Base-by-base conservation (phyloP, 30 jellyfish, hydroid and myxozoan genomes). In the Pseudorhiza aurosa region DNA sequence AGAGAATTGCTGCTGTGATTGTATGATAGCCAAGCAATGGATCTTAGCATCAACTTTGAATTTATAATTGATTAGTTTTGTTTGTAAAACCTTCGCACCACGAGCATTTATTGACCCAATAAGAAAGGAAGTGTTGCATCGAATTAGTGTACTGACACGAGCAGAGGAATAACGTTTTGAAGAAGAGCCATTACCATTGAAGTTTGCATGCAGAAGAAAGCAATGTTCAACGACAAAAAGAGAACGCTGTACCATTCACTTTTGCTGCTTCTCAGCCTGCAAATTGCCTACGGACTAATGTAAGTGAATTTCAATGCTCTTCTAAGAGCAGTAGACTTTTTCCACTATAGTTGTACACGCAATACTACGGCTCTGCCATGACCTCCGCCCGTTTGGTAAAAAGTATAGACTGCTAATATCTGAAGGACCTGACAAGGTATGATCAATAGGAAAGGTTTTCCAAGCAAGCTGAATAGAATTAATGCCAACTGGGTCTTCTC, bases 1-100 rank as follows among this genome's bases (percentile, higher is more conserved):
- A 44, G 55, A 24, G 75, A 65, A 40, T 58, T 35, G 18, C 91
- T 53, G 77, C 91, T 80, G 91, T 14, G 84, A 53, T 22, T 17
- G 50, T 50, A 21, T n/a, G 30, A 40, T 37, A 24, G 22, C 19
- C 29, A 65, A 65, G 77, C 77, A 53, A 57, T 46, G 77, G 55
- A 55, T 44, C 84, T 58, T 40, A 60, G 27, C 74, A 59, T 44
- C 81, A 28, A 42, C 33, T 80, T 80, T 65, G 71, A 43, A 65
- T 32, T 14, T 24, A 14, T 65, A n/a, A 64, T 60, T 80, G 36
- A 68, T 55, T 71, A 80, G 84, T 65, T 49, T 65, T 63, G 59
- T 40, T 25, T 25, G 43, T 30, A 70, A 51, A 60, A 65, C 50
- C 58, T 70, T 62, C 72, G 45, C 4, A 47, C 36, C 75, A 78